Evolutionary conservation across 2,888 invertebrate genomes (phyloP).

Genomic region (Xestobium rufovillosum): DNA sequence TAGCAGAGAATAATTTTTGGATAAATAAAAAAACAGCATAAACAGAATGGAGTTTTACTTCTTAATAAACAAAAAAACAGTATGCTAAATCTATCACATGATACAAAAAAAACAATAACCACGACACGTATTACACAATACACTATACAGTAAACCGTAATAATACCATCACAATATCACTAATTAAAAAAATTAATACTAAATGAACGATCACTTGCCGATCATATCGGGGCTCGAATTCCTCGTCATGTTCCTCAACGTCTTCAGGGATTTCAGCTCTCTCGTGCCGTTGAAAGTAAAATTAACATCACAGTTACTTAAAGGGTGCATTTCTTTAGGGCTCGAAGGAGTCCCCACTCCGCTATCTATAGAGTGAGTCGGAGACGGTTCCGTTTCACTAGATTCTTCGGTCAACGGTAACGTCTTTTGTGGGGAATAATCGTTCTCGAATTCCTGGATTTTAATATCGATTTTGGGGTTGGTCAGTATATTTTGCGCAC

Average conservation of each 20-base stretch:
- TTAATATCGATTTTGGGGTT: constrained; percentile 37
- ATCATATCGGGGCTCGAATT: constrained; percentile 34
- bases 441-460: constrained; percentile 33
- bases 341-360: constrained; percentile 60
- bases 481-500: constrained; percentile 32
- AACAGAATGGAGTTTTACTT: too few relatives aligned
- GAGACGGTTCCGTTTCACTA: constrained; percentile 30
- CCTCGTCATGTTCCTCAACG: constrained; percentile 27
- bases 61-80: too few relatives aligned
- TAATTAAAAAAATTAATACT: too few relatives aligned
- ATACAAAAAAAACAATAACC: too few relatives aligned
- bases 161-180: too few relatives aligned
- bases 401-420: constrained; percentile 44
- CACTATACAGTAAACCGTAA: too few relatives aligned
- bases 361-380: constrained; percentile 47
- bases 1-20: too few relatives aligned
- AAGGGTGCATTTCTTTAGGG: constrained; percentile 56
- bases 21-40: too few relatives aligned
- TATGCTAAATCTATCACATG: too few relatives aligned
- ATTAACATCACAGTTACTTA: constrained; percentile 72
- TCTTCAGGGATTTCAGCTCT: constrained; percentile 65
- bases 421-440: constrained; percentile 38
- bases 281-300: constrained; percentile 76
- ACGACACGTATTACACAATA: too few relatives aligned
- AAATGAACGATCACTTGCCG: constrained; percentile 30